A percentile compares a stretch with the other conserved stretches of the same genome.
Evolutionary conservation across 2,888 invertebrate species (phyloP).

Genomic region (Gandaritis pyraliata): DNA sequence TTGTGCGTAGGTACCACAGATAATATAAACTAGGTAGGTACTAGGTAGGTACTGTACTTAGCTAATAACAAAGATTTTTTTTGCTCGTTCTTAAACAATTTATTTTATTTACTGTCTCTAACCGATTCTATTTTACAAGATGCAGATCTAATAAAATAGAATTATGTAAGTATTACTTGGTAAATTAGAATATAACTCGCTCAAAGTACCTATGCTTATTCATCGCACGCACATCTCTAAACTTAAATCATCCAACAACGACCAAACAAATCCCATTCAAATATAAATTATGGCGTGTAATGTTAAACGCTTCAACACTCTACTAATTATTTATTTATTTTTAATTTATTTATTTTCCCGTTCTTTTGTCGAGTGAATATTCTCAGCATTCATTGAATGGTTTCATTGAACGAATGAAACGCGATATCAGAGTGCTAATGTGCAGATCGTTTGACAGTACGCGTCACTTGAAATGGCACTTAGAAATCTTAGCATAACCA

Average conservation of each 20-base stretch:
- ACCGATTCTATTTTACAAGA: too few relatives aligned
- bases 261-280: conserved; percentile 54
- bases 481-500: background rate
- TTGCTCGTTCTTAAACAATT: too few relatives aligned
- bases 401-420: conserved; percentile 39
- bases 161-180: too few relatives aligned
- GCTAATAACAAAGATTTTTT: too few relatives aligned
- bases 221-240: conserved; percentile 20
- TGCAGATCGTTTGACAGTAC: conserved; percentile 50
- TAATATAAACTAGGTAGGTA: too few relatives aligned
- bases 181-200: too few relatives aligned
- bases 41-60: too few relatives aligned
- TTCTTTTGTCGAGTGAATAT: conserved; percentile 42
- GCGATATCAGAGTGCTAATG: conserved; percentile 61
- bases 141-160: too few relatives aligned
- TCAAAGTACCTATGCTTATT: background rate
- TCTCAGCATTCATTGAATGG: conserved; percentile 35
- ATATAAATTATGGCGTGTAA: conserved; percentile 64
- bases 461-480: background rate
- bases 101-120: too few relatives aligned
- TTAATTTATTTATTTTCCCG: conserved; percentile 61
- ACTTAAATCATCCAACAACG: conserved; percentile 35
- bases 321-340: conserved; percentile 77
- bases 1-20: too few relatives aligned
- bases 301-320: conserved; percentile 72